A percentile compares a stretch with the other conserved stretches of the same genome.
Conservation (phyloP, 2,888 invertebrate genomes). For the Mystacides longicornis region DNA sequence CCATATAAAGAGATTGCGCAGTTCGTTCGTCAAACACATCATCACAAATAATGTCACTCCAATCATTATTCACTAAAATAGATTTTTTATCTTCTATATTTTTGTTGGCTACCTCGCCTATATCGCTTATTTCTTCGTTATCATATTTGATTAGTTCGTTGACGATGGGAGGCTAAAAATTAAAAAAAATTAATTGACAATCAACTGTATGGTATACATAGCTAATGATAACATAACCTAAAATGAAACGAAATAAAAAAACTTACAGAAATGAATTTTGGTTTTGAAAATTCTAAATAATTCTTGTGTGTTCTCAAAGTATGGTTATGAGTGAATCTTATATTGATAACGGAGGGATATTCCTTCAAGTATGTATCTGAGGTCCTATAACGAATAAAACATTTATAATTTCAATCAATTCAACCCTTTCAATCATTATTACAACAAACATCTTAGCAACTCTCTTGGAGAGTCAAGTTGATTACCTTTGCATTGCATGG, state of each 20-base stretch:
- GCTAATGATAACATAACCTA: no score
- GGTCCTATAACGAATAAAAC: slow-evolving; percentile 4
- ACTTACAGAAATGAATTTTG: slow-evolving; percentile 1
- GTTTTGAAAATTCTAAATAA: slow-evolving; percentile 2
- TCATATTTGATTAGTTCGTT: no score
- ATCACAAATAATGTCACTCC: slow-evolving; percentile 12
- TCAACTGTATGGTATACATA: no score
- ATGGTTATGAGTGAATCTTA: slow-evolving; percentile 16
- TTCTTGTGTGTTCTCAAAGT: slow-evolving; percentile 10
- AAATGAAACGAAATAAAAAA: no score
- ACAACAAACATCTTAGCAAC: no score
- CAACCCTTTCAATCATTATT: background rate
- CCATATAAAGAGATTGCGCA: slow-evolving; percentile 7
- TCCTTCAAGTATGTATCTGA: slow-evolving; percentile 12
- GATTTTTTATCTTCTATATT: slow-evolving; percentile 9
- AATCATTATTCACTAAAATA: slow-evolving; percentile 8
- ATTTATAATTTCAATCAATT: background rate
- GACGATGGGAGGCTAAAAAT: no score
- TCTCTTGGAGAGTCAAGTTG: no score
- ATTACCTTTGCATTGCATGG: slow-evolving; percentile 14
- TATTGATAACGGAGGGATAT: slow-evolving; percentile 14
- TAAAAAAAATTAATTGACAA: no score
- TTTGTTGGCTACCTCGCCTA: no score
- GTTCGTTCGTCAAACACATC: slow-evolving; percentile 14
- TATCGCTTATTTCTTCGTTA: no score